Conservation (phyloP, 2,797 vertebrate species). For the Echiichthys vipera region DNA sequence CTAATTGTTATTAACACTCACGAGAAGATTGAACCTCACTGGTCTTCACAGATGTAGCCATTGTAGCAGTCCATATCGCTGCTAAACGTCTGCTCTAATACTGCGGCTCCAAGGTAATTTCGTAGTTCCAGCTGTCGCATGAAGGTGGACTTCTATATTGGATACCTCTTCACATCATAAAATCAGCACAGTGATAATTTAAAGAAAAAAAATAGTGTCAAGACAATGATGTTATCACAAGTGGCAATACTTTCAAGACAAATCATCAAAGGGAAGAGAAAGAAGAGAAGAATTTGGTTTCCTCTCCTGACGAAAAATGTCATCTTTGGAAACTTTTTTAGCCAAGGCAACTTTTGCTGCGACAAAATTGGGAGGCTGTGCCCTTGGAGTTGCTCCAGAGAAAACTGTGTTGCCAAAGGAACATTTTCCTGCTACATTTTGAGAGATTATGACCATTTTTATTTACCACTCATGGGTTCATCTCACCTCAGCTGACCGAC, state of each 20-base stretch:
- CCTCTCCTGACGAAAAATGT: not conserved
- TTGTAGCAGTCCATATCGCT: slow-evolving; percentile 16
- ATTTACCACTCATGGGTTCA: slow-evolving; percentile 14
- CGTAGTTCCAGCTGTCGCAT: not conserved
- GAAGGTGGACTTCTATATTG: slow-evolving; percentile 8
- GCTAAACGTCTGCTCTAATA: slow-evolving; percentile 13
- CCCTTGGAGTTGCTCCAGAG: not conserved
- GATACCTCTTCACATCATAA: not conserved
- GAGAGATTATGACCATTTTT: not conserved
- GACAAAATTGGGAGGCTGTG: slow-evolving; percentile 7
- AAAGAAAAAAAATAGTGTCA: too few relatives aligned
- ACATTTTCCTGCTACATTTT: slow-evolving; percentile 32
- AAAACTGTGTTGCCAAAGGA: slow-evolving; percentile 44
- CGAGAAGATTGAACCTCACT: not conserved
- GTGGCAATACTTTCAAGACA: too few relatives aligned
- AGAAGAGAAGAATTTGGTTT: not conserved
- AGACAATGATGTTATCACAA: slow-evolving; percentile 9
- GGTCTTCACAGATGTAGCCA: slow-evolving; percentile 17
- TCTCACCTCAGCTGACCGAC: not conserved
- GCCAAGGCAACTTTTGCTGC: not conserved
- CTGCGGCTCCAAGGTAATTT: slow-evolving; percentile 17
- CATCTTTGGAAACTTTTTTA: not conserved
- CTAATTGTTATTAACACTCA: slow-evolving; percentile 2
- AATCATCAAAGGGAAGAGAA: not conserved
- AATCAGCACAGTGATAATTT: not conserved